Percentiles rank a stretch among this genome's conserved stretches.
Evolutionary conservation across 2,888 invertebrate genomes (phyloP).

Genomic region (Tiliacea aurago): DNA sequence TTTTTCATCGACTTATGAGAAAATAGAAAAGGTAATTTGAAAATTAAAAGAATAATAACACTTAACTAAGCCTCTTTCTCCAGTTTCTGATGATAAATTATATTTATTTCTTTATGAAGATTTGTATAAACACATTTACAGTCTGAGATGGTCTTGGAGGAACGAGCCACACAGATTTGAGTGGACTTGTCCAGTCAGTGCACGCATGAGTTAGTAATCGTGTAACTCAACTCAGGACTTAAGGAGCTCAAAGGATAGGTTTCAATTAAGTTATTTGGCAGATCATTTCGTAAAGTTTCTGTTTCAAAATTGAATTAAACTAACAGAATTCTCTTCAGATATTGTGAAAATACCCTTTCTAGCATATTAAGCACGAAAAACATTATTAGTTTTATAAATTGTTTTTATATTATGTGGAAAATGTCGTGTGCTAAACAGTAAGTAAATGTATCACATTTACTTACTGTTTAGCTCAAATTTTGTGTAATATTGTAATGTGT

Average conservation of each 20-base stretch:
- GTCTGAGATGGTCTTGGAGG: background rate
- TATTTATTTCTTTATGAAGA: background rate
- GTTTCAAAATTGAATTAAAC: background rate
- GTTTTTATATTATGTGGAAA: no score
- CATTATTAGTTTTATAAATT: no score
- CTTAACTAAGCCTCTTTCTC: background rate
- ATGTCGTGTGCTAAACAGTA: no score
- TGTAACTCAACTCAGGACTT: background rate
- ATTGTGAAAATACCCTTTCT: background rate
- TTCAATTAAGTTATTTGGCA: background rate
- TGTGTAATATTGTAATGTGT: no score
- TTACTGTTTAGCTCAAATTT: no score
- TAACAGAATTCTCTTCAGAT: background rate
- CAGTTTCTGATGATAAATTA: background rate
- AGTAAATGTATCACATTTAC: no score
- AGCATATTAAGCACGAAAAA: background rate
- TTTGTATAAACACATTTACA: background rate
- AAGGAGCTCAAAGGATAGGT: background rate
- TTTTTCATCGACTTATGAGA: background rate
- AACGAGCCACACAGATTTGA: background rate
- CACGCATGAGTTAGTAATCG: no score
- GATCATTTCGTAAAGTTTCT: background rate
- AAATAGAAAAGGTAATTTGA: background rate
- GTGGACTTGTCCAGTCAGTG: background rate
- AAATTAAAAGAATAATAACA: background rate